Evolutionary conservation across 1,140 invertebrate genomes (phyloP), one percentile per base, ranked within the genome.

Genomic region (Rhagoletis zephyria): DNA sequence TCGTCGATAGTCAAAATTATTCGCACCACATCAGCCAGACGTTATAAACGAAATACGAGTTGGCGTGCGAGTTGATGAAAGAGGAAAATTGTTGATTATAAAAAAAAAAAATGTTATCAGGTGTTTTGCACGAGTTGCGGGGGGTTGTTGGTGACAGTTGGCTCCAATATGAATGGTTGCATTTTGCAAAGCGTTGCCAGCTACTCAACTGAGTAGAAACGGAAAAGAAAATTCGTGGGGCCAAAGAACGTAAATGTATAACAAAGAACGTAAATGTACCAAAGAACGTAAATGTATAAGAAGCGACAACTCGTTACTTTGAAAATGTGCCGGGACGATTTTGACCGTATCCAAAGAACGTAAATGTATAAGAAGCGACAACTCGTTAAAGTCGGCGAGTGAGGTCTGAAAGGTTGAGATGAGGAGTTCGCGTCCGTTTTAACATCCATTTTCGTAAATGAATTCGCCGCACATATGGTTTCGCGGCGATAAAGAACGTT

Each of bases 41-140:
- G 74, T 56, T 81, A 45, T 81, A 9, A 81, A 81, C 48, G 74
- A 81, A 81, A 42, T 81, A 56, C n/a, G 61, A 63, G 67, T 48
- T 48, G 45, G 16, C 67, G 30, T 48, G 14, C 42, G 74, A 81
- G 45, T 4, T 56, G 51, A 30, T 51, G 51, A 56, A 63, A 63
- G 51, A 81, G 74, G 45, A 81, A 67, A 59, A 77, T 48, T 81
- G n/a, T 30, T 81, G 74, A 81, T 74, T 45, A 74, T 30, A 30
- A 30, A 30, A 30, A 42, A 74, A 56, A 63, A 63, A 16, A 56
- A 56, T 81, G 48, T 81, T 56, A 81, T 81, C 74, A 81, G 74
- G 48, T 81, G 74, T 56, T 59, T 74, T 12, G 16, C 9, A 48
- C 3, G 42, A 81, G 51, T 56, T 51, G 48, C 12, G 70, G 4